Base-by-base conservation (phyloP, 2,888 invertebrate species). In the Dascillus cervinus region DNA sequence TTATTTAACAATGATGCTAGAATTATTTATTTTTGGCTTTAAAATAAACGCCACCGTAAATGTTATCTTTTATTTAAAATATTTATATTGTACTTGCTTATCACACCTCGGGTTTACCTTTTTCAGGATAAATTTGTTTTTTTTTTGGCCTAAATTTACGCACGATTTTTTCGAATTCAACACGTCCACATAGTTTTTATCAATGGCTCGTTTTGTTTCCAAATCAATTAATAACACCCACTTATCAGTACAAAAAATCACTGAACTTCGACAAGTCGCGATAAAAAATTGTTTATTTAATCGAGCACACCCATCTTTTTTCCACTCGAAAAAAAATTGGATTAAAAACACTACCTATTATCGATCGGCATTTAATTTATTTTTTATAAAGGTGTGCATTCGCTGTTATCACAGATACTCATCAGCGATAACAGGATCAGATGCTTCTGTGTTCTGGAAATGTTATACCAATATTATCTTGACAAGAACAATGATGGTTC, bases 401-500 rank as follows among this genome's bases (percentile, higher is more conserved):
- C n/a, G n/a, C 17, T 17, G 17, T 17, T 17, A 17, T 17, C 17
- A 8, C 8, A 8, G 8, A 6, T 17, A 8, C 8, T 17, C 8
- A 17, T 17, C 17, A 17, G 17, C 17, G 17, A 6, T 17, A 17
- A 8, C 8, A 17, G 17, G 4, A 17, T 6, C 17, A 6, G 17
- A 8, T 17, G 36, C 39, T 30, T 36, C 39, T 36, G 39, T 34
- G 37, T 40, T 60, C 59, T 57, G 52, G 59, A 61, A 60, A 58
- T 60, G 62, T 60, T 65, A 65, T 65, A 60, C 61, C 64, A 65
- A 65, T 64, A 63, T 65, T 65, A 62, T 64, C 61, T 58, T 64
- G 65, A 51, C 60, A 62, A 63, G 61, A 64, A 64, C 65, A 64
- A 64, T 65, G 62, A 65, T 65, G 64, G 62, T 64, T 62, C 62